These are phyloP conservation scores for Eupsittula cactorum DNA, from an alignment of 2,113 vertebrate genomes.

Conservation along the genomic window DNA sequence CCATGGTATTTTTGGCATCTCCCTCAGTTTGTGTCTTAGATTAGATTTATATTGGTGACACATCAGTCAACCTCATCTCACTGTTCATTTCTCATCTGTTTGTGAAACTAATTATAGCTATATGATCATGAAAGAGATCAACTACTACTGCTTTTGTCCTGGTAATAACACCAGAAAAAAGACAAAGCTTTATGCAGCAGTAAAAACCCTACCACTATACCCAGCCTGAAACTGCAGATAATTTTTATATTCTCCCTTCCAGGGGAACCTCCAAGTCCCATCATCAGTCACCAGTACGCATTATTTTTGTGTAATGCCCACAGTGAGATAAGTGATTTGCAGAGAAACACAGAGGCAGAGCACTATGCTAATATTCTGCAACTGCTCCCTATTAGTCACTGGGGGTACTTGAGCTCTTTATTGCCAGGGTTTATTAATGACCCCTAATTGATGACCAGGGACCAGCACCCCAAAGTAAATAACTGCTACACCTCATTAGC, in stretches of 20 bases:
- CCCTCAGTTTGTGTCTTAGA: background rate
- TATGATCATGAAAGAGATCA: background rate
- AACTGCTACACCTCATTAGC: conserved; percentile 60
- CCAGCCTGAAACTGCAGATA: background rate
- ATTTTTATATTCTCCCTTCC: conserved; percentile 1
- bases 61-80: background rate
- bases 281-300: background rate
- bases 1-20: background rate
- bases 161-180: background rate
- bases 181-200: background rate
- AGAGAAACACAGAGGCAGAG: conserved; percentile 50
- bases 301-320: conserved; percentile 29
- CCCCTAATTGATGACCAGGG: conserved; percentile 53
- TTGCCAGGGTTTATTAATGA: conserved; percentile 63
- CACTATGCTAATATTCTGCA: conserved; percentile 43
- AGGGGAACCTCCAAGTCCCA: conserved; percentile 5
- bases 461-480: conserved; percentile 66
- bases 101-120: conserved; percentile 15
- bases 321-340: conserved; percentile 28
- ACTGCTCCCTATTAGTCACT: conserved; percentile 61
- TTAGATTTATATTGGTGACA: conserved; percentile 7
- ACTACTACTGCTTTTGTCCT: background rate
- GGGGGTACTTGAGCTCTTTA: conserved; percentile 51
- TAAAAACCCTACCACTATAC: background rate
- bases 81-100: background rate